Evolutionary conservation across 2,888 invertebrate genomes (phyloP), one percentile per base, ranked within the genome.

Genomic region (Drosophila pegasa): DNA sequence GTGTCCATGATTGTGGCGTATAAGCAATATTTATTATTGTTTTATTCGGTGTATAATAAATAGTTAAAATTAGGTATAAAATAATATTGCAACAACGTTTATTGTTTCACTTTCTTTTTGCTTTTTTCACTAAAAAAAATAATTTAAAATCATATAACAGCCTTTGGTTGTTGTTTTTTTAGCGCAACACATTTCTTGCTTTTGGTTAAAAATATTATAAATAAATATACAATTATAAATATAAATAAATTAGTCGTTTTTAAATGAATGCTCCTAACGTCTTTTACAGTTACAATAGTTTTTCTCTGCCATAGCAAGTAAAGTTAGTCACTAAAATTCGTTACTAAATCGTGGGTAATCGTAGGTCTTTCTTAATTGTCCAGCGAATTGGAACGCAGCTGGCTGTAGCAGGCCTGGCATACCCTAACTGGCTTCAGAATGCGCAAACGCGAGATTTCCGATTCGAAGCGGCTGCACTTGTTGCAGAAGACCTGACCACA

Each of bases 401-500:
- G 92, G 51, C 94, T 93, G 91, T 97, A 97, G 93, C 99, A 99
- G 54, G 95, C 95, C 92, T 98, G 98, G 92, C 99, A 99, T 16
- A 99, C 99, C 80, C 99, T 94, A 47, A 99, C 99, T 29, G 99
- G 98, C 69, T 98, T 97, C 77, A 97, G 93, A 83, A 99, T 98
- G 54, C 98, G 95, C 88, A 99, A 94, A 50, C 98, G 95, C 1
- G 97, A 96, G 88, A 99, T 99, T 93, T 99, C 98, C 79, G 98
- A 98, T 93, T 98, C 98, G 93, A 98, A 99, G 70, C 97, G 95
- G 91, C 98, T 98, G 93, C 99, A 99, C 91, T 96, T 98, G 25
- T 98, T 98, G 93, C 99, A 99, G 93, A 99, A 99, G 69, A 99
- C 96, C 89, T 97, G 96, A 62, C 99, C 99, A 93, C 99, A 99